phyloP scores from a whole-genome alignment of 2,888 invertebrate genomes.

The Brachyopa scutellaris region DNA sequence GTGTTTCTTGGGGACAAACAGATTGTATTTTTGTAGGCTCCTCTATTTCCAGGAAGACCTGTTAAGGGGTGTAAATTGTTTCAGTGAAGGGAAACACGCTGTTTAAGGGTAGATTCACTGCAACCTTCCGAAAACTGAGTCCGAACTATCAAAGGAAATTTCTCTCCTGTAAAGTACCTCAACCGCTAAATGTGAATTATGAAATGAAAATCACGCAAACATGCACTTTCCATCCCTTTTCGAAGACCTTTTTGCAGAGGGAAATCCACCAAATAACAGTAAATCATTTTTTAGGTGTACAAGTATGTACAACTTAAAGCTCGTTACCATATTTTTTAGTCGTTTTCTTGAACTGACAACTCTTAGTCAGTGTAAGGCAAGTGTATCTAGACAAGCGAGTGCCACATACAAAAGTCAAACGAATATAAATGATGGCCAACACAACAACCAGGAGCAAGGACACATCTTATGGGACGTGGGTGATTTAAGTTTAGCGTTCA shows the following conservation, averaged over 20 bases:
- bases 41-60: too few species aligned
- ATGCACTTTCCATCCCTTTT: constrained; percentile 62
- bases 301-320: not conserved
- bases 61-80: too few species aligned
- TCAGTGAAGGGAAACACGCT: too few species aligned
- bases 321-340: not conserved
- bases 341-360: constrained; percentile 20
- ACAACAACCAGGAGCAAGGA: constrained; percentile 36
- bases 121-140: too few species aligned
- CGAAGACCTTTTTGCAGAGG: too few species aligned
- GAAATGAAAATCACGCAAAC: too few species aligned
- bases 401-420: constrained; percentile 44
- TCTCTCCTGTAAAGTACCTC: too few species aligned
- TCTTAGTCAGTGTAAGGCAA: constrained; percentile 2
- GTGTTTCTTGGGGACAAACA: too few species aligned
- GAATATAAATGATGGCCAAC: constrained; percentile 66
- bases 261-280: not conserved
- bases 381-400: constrained; percentile 43
- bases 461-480: constrained; percentile 57
- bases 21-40: too few species aligned
- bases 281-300: not conserved
- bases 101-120: too few species aligned
- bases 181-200: too few species aligned
- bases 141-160: too few species aligned
- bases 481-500: constrained; percentile 59